Evolutionary conservation across 1,140 invertebrate genomes (phyloP).

Genomic region (Drosophila lacteicornis): DNA sequence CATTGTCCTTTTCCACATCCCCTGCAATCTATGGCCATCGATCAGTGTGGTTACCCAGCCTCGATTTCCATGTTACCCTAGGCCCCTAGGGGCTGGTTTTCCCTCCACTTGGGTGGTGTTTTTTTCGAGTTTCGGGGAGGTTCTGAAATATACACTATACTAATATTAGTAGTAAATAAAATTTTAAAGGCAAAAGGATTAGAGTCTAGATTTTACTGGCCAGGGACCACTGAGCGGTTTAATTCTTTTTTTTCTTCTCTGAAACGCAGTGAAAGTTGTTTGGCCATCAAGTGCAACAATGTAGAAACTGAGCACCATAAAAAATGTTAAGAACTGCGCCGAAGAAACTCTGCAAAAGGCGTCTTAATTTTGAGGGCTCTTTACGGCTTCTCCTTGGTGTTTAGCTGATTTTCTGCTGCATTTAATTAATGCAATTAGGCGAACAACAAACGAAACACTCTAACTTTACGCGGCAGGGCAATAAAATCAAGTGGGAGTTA

Average conservation of each 20-base stretch:
- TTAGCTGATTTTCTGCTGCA: slow-evolving; percentile 29
- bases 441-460: slow-evolving; percentile 24
- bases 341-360: slow-evolving; percentile 8
- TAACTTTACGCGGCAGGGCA: background rate
- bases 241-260: slow-evolving; percentile 2
- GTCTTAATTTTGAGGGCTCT: slow-evolving; percentile 6
- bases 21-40: slow-evolving; percentile 51
- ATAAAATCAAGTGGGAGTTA: slow-evolving; percentile 15
- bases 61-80: background rate
- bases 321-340: slow-evolving; percentile 40
- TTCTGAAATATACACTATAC: background rate
- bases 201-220: too few species aligned
- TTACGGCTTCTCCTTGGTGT: slow-evolving; percentile 6
- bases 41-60: slow-evolving; percentile 50
- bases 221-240: background rate
- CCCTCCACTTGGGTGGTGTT: background rate
- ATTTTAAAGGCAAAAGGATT: too few species aligned
- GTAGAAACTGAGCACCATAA: slow-evolving; percentile 34
- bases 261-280: slow-evolving; percentile 38
- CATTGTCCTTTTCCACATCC: slow-evolving; percentile 9
- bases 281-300: slow-evolving; percentile 37
- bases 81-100: slow-evolving; percentile 1
- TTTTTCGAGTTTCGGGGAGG: background rate
- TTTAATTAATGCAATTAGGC: slow-evolving; percentile 52
- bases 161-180: background rate